phyloP scores from a whole-genome alignment of 1,140 invertebrate genomes.

The Prorops nasuta region DNA sequence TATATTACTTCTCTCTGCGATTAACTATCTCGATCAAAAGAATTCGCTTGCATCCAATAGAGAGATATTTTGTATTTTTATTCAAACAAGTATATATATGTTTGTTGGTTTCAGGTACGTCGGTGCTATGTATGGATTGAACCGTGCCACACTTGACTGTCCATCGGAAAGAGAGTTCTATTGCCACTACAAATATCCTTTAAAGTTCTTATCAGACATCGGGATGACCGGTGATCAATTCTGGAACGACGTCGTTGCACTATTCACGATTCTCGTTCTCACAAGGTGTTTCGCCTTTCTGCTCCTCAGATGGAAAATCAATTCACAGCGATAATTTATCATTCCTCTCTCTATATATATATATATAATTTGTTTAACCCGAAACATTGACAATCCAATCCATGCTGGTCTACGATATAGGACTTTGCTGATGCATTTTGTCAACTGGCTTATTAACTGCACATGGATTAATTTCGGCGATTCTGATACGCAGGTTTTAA shows the following conservation, averaged over 20 bases:
- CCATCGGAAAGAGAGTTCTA: conserved; percentile 55
- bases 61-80: not conserved
- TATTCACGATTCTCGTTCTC: conserved; percentile 69
- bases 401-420: no score
- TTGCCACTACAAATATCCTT: conserved; percentile 75
- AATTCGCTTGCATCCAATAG: no score
- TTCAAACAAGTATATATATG: not conserved
- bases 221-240: conserved; percentile 79
- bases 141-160: conserved; percentile 67
- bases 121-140: conserved; percentile 77
- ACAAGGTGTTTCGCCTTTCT: conserved; percentile 74
- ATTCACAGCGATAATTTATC: conserved; percentile 61
- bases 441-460: no score
- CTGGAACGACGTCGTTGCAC: conserved; percentile 76
- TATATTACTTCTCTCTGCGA: no score
- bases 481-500: no score
- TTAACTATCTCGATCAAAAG: no score
- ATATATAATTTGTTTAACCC: no score
- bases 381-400: no score
- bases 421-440: no score
- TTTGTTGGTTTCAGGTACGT: conserved; percentile 54
- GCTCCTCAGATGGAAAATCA: conserved; percentile 77
- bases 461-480: no score
- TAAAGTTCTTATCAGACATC: conserved; percentile 75
- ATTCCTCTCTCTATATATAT: no score